Conservation (phyloP, 2,797 vertebrate genomes). For the Rhabdophis nuchalis region DNA sequence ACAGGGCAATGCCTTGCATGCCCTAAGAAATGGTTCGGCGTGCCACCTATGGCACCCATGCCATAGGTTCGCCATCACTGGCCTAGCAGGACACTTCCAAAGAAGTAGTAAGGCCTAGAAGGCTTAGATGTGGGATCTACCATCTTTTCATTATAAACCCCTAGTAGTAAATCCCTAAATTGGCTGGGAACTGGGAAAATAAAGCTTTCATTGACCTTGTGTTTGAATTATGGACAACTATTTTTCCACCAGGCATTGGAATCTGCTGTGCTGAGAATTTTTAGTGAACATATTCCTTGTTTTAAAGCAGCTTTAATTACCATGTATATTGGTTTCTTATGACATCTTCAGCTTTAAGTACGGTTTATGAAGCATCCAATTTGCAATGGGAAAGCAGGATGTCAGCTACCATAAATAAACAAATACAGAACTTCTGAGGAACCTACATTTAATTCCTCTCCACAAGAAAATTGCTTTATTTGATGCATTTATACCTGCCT, state of each 20-base stretch:
- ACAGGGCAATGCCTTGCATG: no score
- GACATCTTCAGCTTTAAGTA: not conserved
- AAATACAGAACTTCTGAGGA: not conserved
- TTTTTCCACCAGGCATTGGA: not conserved
- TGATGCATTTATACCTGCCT: not conserved
- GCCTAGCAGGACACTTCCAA: constrained; percentile 33
- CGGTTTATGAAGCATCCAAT: not conserved
- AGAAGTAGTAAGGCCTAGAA: constrained; percentile 16
- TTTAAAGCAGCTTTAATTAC: not conserved
- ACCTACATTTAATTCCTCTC: not conserved
- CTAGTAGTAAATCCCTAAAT: not conserved
- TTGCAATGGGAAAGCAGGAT: not conserved
- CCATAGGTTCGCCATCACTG: no score
- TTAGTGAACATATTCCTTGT: not conserved
- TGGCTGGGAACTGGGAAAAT: not conserved
- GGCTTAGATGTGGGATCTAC: not conserved
- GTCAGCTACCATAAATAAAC: not conserved
- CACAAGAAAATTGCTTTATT: not conserved
- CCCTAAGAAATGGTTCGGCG: no score
- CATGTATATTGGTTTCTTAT: not conserved
- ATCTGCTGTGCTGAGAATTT: not conserved
- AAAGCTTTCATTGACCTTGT: not conserved
- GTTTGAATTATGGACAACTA: not conserved
- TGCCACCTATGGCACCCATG: no score
- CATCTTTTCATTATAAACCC: not conserved